Evolutionary conservation across 2,888 invertebrate species (phyloP), one percentile per base, ranked within the genome.

Genomic region (Gymnoscelis rufifasciata): DNA sequence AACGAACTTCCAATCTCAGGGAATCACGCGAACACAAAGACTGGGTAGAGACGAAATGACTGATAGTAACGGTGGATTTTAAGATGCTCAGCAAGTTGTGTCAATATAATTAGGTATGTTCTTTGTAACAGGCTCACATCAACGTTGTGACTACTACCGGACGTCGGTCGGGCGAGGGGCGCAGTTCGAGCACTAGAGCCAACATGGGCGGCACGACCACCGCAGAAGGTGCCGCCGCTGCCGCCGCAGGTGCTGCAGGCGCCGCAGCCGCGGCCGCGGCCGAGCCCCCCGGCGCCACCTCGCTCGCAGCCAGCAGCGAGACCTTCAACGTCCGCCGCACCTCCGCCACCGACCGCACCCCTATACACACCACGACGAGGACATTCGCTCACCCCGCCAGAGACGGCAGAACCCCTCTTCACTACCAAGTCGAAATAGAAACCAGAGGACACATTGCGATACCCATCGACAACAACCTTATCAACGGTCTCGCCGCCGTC

Each of bases 391-490:
- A 66, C 54, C 68, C 71, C 46, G n/a, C 35, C 35, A 64, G 63
- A 52, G 68, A 66, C 68, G 37, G 38, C 40, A 68, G 75, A 43
- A 71, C 72, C 27, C 74, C 78, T 1, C 54, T 71, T 41, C 71
- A 70, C 0, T 78, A 76, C 48, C 79, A 80, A 67, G 70, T 81
- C 50, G 82, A 80, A 54, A 78, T 82, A 52, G 81, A 77, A 47
- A 72, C 78, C 24, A 65, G 75, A 56, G 71, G 79, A 46, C 78
- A 80, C 4, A 67, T 79, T 13, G 71, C 78, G 28, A 61, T 76
- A 39, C 74, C 76, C 19, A 54, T 78, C 26, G 78, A 76, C 43
- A 72, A 64, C 44, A 62, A 67, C 29, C 47, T 75, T 39, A 49
- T 73, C 12, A 68, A 62, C 54, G 73, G 66, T 36, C 40, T 72